A percentile compares a stretch with the other conserved stretches of the same genome.
These are phyloP conservation scores for Caenorhabditis panamensis DNA, from an alignment of 2,888 invertebrate species.

Conservation along the genomic window DNA sequence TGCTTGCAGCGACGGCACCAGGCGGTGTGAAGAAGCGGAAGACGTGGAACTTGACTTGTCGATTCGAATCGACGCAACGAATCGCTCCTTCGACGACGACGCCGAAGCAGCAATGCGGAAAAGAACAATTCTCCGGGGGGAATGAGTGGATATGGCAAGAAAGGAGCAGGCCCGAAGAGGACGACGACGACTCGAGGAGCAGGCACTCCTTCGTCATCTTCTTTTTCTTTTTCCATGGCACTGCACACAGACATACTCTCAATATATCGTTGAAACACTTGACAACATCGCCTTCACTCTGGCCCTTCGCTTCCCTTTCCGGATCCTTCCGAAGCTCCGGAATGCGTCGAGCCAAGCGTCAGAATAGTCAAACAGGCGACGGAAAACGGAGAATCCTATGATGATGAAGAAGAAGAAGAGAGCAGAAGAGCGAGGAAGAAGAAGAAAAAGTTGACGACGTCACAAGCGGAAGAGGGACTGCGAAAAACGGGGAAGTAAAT, in stretches of 20 bases:
- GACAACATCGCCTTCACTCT: constrained; percentile 13
- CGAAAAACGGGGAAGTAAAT: constrained; percentile 18
- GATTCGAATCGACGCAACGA: constrained; percentile 43
- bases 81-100: no score
- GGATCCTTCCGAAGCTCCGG: background rate
- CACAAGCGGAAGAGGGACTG: constrained; percentile 57
- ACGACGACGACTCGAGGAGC: constrained; percentile 31
- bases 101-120: constrained; percentile 51
- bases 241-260: constrained; percentile 28
- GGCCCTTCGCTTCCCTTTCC: no score
- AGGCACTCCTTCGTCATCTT: constrained; percentile 28
- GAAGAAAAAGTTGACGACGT: constrained; percentile 55
- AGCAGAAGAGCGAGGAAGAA: constrained; percentile 4
- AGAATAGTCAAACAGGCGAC: constrained; percentile 20
- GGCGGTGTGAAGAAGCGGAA: background rate
- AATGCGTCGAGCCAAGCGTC: constrained; percentile 11
- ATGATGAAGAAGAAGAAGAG: constrained; percentile 25
- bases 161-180: constrained; percentile 15
- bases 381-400: constrained; percentile 17
- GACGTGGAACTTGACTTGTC: constrained; percentile 34
- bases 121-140: constrained; percentile 61
- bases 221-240: constrained; percentile 27
- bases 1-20: constrained; percentile 13
- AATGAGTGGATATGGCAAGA: constrained; percentile 45
- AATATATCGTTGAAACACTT: constrained; percentile 36